phyloP scores from a whole-genome alignment of 1,140 invertebrate genomes.

The Solenopsis fugax region DNA sequence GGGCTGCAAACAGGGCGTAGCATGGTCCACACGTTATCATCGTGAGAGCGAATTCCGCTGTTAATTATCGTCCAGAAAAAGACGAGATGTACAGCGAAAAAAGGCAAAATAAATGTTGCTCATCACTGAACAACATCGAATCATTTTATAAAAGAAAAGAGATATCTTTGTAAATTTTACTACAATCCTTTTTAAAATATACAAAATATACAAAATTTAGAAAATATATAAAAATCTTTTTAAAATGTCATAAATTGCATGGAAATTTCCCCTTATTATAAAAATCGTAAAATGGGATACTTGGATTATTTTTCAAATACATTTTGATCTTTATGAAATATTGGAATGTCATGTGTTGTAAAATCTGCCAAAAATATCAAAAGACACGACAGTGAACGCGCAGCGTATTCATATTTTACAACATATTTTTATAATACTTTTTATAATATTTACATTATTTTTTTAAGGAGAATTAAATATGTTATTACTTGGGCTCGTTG shows the following conservation, averaged over 20 bases:
- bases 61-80: conserved; percentile 45
- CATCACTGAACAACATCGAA: neutral
- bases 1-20: neutral
- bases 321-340: conserved; percentile 1
- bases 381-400: too few species aligned
- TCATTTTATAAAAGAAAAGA: conserved; percentile 14
- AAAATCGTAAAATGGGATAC: neutral
- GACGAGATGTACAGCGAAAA: neutral
- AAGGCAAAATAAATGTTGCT: conserved; percentile 7
- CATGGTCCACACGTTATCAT: conserved; percentile 26
- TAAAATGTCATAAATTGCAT: neutral
- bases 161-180: neutral
- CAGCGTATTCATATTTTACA: too few species aligned
- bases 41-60: conserved; percentile 36
- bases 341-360: neutral
- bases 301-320: neutral
- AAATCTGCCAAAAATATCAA: neutral
- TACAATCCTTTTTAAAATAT: neutral
- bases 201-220: too few species aligned
- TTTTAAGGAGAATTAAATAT: too few species aligned
- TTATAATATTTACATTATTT: too few species aligned
- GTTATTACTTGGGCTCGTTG: too few species aligned
- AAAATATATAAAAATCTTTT: neutral
- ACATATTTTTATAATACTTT: too few species aligned
- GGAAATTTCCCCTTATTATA: neutral